Base-by-base conservation (phyloP, 2,888 invertebrate species). In the Cosmia pyralina region DNA sequence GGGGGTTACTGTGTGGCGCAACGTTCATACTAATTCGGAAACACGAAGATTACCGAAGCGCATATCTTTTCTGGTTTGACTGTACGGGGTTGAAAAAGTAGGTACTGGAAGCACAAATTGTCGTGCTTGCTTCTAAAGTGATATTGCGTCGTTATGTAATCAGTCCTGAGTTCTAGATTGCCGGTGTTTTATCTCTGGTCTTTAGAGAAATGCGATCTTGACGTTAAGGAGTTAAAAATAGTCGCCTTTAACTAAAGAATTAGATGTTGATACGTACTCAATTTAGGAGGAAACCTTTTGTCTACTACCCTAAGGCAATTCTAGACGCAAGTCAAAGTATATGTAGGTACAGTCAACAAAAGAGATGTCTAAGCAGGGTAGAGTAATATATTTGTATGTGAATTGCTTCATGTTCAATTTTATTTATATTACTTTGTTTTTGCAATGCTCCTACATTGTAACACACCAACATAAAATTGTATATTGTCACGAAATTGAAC, bases 171-270 rank as follows among this genome's bases (percentile, higher is more conserved):
- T 34, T 59, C 55, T 78, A 67, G 55, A 72, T 59, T 57, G 50
- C 59, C 10, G 2, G 52, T 17, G 41, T 59, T 80, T 82, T 67
- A 73, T 78, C 73, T 69, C 63, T 41, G 52, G 53, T 60, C 50
- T 52, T 41, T 52, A 28, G 82, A 81, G 59, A 52, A 72, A 67
- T 72, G 58, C 41, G 50, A 60, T 57, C 52, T 66, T 62, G 13
- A 28, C 52, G 19, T 52, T 28, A 17, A 15, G 38, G 8, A 62
- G n/a, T 44, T 17, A 64, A 64, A 53, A 59, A 22, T 15, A 19
- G 2, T 1, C 17, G 11, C n/a, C 28, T 52, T 53, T 22, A 41
- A 17, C 59, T 44, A 1, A 28, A 8, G 15, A 63, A 7, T 34
- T 34, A 69, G 17, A 57, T 59, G 34, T 44, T 52, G 55, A 22